Evolutionary conservation across 2,113 vertebrate species (phyloP).

Genomic region (Sinocyclocheilus rhinocerous): DNA sequence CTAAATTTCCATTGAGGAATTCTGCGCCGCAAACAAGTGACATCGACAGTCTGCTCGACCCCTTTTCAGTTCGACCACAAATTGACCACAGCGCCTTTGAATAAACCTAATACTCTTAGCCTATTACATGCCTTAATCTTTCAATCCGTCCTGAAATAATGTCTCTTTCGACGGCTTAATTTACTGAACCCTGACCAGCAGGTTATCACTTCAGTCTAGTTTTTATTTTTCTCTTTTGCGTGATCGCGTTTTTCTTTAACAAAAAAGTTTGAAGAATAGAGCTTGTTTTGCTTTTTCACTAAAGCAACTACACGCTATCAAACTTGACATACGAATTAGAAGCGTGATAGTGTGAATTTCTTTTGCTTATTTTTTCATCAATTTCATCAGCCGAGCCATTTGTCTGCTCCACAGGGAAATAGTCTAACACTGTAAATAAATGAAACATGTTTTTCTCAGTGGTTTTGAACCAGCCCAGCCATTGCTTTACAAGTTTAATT

Average conservation of each 20-base stretch:
- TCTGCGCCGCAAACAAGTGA: neutral
- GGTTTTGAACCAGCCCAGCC: neutral
- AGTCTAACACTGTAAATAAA: neutral
- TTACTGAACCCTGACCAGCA: constrained; percentile 71
- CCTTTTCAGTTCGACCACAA: constrained; percentile 52
- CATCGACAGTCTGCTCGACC: constrained; percentile 35
- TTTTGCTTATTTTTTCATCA: neutral
- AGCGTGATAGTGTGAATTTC: neutral
- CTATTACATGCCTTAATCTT: constrained; percentile 83
- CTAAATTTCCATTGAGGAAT: neutral
- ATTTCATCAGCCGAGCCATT: no score
- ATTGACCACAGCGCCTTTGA: constrained; percentile 72
- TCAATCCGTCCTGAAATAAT: constrained; percentile 83
- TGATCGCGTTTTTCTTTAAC: neutral
- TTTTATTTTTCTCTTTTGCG: neutral
- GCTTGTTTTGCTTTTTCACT: neutral
- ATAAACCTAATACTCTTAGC: constrained; percentile 78
- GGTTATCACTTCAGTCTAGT: constrained; percentile 64
- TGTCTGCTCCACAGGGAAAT: no score
- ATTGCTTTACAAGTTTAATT: neutral
- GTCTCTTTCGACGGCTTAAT: constrained; percentile 82
- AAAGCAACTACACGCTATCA: neutral
- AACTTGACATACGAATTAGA: neutral
- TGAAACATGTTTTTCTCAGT: neutral
- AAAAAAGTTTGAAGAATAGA: neutral